Evolutionary conservation across 2,888 invertebrate species (phyloP), one percentile per base, ranked within the genome.

Genomic region (Boloria euphrosyne): DNA sequence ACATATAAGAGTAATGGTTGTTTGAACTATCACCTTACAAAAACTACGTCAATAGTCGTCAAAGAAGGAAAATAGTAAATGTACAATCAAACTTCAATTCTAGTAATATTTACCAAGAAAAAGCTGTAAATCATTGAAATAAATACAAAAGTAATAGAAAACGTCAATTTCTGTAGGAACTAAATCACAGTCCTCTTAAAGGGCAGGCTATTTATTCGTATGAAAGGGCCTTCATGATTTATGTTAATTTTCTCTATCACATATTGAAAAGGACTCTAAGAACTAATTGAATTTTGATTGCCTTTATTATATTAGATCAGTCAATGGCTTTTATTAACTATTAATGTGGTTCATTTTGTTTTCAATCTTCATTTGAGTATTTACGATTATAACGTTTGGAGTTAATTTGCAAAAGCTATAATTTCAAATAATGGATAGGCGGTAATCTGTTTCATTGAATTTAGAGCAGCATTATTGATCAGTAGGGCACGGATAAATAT

Each of bases 161-260:
- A 22, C 46, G 44, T 22, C 27, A 17, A 18, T 18, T 43, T 14
- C 10, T 16, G 38, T 18, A 50, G 59, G 31, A 59, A 49, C 49
- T 17, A 38, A 16, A 59, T 59, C 49, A 49, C 16, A 50, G 14
- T 14, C 4, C 47, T 62, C 49, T 58, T 52, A 66, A 66, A n/a
- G 58, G 18, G 57, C 46, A 38, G 58, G 49, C 16, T 16, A 16
- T 47, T 16, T 27, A 59, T 49, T 31, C 49, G 17, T 67, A 68
- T 72, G 72, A 62, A 71, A 64, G 69, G 73, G 67, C 72, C 43
- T 58, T 66, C 61, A 49, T 72, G 71, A 76, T 76, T 75, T 71
- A 78, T 74, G 66, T 55, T 66, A 43, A 67, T 66, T 66, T 57
- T 62, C 49, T 44, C 62, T 51, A 43, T 51, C 27, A 43, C 63